Percentiles rank a stretch among this genome's conserved stretches.
Evolutionary conservation across 2,888 invertebrate genomes (phyloP).

Genomic region (Ennomos erosarius): DNA sequence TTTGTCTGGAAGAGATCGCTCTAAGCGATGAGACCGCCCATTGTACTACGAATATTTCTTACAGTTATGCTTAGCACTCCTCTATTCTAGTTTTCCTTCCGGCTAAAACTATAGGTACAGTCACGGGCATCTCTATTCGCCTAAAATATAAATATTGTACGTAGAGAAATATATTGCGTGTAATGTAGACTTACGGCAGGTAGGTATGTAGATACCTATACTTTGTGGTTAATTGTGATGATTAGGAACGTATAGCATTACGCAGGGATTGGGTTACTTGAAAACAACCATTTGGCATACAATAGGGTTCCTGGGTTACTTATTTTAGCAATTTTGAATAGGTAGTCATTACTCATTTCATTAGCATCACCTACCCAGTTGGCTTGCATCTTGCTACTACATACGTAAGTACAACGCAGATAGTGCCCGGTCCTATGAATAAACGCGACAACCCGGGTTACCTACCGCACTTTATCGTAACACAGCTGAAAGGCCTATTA

Average conservation of each 20-base stretch:
- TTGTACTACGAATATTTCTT: no score
- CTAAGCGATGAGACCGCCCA: no score
- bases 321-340: neutral
- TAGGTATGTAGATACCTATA: constrained; percentile 49
- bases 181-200: constrained; percentile 26
- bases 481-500: no score
- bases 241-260: constrained; percentile 59
- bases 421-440: no score
- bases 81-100: no score
- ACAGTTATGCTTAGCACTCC: no score
- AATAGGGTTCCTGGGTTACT: constrained; percentile 3
- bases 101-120: constrained; percentile 1
- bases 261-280: constrained; percentile 22
- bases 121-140: neutral
- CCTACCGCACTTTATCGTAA: no score
- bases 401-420: no score
- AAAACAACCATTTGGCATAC: constrained; percentile 16
- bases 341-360: neutral
- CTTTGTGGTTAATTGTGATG: constrained; percentile 61
- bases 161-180: constrained; percentile 1
- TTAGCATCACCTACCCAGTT: no score
- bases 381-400: no score
- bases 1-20: no score
- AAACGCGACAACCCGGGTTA: no score
- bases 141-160: constrained; percentile 35